Evolutionary conservation across 2,797 vertebrate species (phyloP).

Genomic region (Falco rusticolus): DNA sequence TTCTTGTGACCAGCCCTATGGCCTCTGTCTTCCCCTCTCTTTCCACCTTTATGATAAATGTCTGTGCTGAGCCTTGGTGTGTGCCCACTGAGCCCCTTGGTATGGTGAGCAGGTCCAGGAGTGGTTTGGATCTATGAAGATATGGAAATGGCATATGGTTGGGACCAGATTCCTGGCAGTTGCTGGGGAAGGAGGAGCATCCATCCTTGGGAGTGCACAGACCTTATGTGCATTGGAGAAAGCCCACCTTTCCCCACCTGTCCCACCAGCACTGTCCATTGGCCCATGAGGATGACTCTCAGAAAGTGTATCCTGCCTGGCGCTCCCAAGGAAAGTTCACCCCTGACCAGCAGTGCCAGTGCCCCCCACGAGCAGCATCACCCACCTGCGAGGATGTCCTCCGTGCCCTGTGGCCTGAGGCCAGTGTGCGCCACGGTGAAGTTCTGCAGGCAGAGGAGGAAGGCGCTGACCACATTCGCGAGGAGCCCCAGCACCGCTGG

Average conservation of each 20-base stretch:
- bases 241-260: neutral
- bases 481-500: conserved; percentile 87
- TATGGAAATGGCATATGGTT: neutral
- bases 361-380: neutral
- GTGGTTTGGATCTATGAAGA: neutral
- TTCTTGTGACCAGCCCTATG: neutral
- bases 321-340: rapidly evolving
- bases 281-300: neutral
- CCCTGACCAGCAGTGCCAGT: neutral
- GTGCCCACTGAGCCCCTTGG: neutral
- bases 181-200: neutral
- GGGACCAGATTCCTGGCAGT: neutral
- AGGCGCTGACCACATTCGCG: conserved; percentile 88
- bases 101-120: neutral
- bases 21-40: neutral
- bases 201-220: neutral
- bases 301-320: neutral
- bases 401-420: conserved; percentile 71
- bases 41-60: neutral
- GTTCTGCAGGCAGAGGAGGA: conserved; percentile 88
- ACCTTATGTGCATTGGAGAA: neutral
- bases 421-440: conserved; percentile 76
- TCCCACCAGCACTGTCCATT: rapidly evolving
- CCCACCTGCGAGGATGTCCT: conserved; percentile 87
- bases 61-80: neutral